A percentile compares a stretch with the other conserved stretches of the same genome.
These are phyloP conservation scores for Drosophila truncata DNA, from an alignment of 1,140 invertebrate genomes.

Conservation along the genomic window DNA sequence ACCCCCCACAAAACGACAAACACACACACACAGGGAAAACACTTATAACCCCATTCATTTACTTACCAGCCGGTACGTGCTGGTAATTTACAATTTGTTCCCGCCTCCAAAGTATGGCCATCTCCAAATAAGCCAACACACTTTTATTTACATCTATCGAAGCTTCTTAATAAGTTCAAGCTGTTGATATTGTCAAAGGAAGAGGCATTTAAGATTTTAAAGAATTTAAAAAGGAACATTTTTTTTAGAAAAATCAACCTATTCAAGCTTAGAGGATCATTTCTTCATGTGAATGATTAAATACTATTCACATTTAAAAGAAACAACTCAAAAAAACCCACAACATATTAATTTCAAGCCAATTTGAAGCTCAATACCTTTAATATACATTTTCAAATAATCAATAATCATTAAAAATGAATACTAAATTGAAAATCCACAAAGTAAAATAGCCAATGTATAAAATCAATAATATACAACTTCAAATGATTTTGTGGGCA, in stretches of 20 bases:
- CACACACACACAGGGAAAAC: conserved; percentile 4
- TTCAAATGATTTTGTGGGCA: not conserved
- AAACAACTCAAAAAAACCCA: too few relatives aligned
- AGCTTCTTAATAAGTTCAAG: not conserved
- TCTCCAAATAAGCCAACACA: conserved; percentile 19
- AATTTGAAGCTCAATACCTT: too few relatives aligned
- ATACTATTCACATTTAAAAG: too few relatives aligned
- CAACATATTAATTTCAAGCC: too few relatives aligned
- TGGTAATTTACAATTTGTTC: conserved; percentile 67
- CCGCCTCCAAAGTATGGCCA: conserved; percentile 32
- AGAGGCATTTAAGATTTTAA: not conserved
- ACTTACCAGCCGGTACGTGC: conserved; percentile 50
- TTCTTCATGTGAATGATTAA: too few relatives aligned
- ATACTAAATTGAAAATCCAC: not conserved
- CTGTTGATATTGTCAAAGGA: not conserved
- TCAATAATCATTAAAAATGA: not conserved
- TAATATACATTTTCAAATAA: not conserved
- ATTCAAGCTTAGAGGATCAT: not conserved
- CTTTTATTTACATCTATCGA: conserved; percentile 11
- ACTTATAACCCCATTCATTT: conserved; percentile 17
- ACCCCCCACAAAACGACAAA: conserved; percentile 13
- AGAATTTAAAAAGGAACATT: not conserved
- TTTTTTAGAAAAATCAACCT: not conserved
- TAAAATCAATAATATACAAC: not conserved
- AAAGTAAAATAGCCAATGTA: not conserved